Conservation (phyloP, 2,888 invertebrate genomes). For the Drosophila histrio region DNA sequence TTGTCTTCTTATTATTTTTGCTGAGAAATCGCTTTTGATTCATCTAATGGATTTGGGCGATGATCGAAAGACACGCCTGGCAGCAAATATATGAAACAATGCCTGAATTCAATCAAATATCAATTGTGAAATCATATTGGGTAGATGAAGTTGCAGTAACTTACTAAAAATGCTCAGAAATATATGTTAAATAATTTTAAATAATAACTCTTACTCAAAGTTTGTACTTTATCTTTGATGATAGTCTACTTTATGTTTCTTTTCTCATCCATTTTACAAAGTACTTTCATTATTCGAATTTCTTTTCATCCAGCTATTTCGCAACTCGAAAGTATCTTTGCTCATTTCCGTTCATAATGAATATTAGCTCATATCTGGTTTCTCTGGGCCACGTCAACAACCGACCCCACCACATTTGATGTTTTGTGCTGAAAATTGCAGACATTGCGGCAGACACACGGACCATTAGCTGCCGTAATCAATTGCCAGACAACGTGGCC, state of each 20-base stretch:
- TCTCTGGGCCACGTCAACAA: slow-evolving; percentile 47
- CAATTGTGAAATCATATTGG: slow-evolving; percentile 5
- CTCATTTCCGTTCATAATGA: slow-evolving; percentile 24
- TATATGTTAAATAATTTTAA: neutral
- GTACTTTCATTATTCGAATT: slow-evolving; percentile 10
- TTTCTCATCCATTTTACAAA: neutral
- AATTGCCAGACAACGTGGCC: slow-evolving; percentile 66
- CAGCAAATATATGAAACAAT: slow-evolving; percentile 36
- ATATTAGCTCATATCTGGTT: slow-evolving; percentile 38
- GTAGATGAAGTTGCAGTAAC: neutral
- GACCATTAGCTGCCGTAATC: slow-evolving; percentile 56
- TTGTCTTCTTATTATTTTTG: slow-evolving; percentile 38
- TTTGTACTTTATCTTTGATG: neutral
- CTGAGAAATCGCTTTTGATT: slow-evolving; percentile 67
- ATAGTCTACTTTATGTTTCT: neutral
- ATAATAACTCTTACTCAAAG: neutral
- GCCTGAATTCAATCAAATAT: slow-evolving; percentile 60
- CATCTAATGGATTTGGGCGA: slow-evolving; percentile 70
- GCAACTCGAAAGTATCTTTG: slow-evolving; percentile 25
- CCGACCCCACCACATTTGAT: slow-evolving; percentile 59
- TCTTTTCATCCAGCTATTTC: slow-evolving; percentile 9
- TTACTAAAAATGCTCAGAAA: neutral
- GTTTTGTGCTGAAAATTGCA: slow-evolving; percentile 35
- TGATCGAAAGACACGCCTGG: slow-evolving; percentile 60
- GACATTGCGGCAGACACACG: slow-evolving; percentile 55